Evolutionary conservation across 2,113 vertebrate genomes (phyloP).

Genomic region (Microcebus jonahi): DNA sequence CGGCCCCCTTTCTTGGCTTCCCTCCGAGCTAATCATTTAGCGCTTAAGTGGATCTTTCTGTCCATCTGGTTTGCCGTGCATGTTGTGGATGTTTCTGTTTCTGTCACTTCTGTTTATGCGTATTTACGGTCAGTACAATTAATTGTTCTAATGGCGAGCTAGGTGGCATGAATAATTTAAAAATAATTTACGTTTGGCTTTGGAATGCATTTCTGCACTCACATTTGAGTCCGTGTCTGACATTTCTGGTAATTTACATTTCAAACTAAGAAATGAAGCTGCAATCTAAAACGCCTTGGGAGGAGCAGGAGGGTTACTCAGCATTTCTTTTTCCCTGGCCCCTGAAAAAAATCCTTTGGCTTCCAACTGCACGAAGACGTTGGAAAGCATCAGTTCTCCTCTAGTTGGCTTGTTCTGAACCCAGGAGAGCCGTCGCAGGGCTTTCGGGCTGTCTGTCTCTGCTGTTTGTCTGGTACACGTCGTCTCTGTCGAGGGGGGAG

Average conservation of each 20-base stretch:
- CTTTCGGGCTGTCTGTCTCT: not conserved
- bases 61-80: not conserved
- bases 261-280: not conserved
- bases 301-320: not conserved
- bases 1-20: not conserved
- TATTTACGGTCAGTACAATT: constrained; percentile 55
- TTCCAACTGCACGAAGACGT: not conserved
- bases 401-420: not conserved
- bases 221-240: not conserved
- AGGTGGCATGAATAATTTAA: constrained; percentile 58
- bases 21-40: not conserved
- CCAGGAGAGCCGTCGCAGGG: not conserved
- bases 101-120: constrained; percentile 36
- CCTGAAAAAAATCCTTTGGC: not conserved
- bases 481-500: not conserved
- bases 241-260: constrained; percentile 16
- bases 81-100: not conserved
- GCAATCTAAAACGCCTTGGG: not conserved
- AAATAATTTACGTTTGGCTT: constrained; percentile 26
- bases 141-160: not conserved
- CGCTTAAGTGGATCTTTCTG: not conserved
- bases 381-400: not conserved
- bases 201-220: not conserved
- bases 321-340: not conserved
- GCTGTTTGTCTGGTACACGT: constrained; percentile 18